Evolutionary conservation across 2,888 invertebrate species (phyloP).

Genomic region (Drosophila infuscata): DNA sequence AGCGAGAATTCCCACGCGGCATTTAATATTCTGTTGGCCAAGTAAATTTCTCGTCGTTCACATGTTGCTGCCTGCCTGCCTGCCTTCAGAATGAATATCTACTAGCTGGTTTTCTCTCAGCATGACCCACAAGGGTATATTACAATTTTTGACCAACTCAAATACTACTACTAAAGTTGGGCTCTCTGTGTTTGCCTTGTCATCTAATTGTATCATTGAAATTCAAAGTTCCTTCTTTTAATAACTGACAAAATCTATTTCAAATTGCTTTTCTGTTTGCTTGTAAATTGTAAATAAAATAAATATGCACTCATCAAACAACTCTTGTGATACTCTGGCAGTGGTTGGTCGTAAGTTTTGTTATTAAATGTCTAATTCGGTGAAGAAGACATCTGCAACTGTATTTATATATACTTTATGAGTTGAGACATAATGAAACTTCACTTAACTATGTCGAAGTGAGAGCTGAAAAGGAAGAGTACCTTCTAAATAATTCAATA

Average conservation of each 20-base stretch:
- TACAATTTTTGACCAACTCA: conserved; percentile 11
- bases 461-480: background rate
- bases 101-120: background rate
- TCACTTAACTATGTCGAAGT: background rate
- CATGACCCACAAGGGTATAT: conserved; percentile 32
- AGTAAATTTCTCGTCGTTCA: conserved; percentile 64
- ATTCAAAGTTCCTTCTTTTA: background rate
- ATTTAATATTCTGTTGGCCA: conserved; percentile 79
- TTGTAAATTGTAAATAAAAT: background rate
- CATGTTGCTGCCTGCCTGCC: conserved; percentile 41
- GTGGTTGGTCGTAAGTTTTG: background rate
- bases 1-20: conserved; percentile 81
- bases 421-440: background rate
- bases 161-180: conserved; percentile 4
- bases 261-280: background rate
- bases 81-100: conserved; percentile 13
- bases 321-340: conserved; percentile 20
- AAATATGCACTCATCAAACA: background rate
- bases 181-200: background rate
- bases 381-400: background rate
- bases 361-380: background rate
- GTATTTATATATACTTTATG: background rate
- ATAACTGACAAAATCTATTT: background rate
- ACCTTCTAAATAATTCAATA: background rate
- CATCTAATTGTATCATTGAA: conserved; percentile 2